phyloP scores from a whole-genome alignment of 2,113 vertebrate species.

The Pluvianellus socialis region DNA sequence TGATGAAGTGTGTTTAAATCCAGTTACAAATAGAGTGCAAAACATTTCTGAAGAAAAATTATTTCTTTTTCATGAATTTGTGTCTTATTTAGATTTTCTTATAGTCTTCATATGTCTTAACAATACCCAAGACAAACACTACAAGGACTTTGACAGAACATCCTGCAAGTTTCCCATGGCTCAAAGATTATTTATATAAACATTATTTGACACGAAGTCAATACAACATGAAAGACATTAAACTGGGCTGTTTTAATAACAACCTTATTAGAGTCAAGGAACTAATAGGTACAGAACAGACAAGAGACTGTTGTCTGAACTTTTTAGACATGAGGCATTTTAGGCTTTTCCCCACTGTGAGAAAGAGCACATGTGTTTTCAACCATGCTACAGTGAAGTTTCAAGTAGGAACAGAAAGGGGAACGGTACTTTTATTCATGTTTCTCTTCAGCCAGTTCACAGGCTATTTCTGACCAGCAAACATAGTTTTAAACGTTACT shows the following conservation, averaged over 20 bases:
- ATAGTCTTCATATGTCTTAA: background rate
- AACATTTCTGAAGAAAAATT: background rate
- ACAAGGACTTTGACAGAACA: background rate
- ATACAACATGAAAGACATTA: background rate
- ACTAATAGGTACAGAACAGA: background rate
- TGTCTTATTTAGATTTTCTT: background rate
- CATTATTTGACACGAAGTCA: slow-evolving; percentile 34
- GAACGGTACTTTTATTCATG: background rate
- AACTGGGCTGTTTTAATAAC: slow-evolving; percentile 22
- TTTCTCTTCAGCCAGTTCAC: background rate
- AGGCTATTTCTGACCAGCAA: background rate
- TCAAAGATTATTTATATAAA: slow-evolving; percentile 21
- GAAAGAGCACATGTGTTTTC: background rate
- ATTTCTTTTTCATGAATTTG: background rate
- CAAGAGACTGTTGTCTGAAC: background rate
- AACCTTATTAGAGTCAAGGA: slow-evolving; percentile 1
- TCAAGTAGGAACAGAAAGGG: background rate
- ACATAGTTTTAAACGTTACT: background rate
- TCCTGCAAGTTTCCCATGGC: background rate
- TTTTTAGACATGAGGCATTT: background rate
- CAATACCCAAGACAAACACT: background rate
- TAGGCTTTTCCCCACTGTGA: background rate
- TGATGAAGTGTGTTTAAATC: background rate
- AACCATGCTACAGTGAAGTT: background rate
- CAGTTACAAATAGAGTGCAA: background rate